phyloP scores from a whole-genome alignment of 1,140 invertebrate species.

The Zaprionus ornatus region DNA sequence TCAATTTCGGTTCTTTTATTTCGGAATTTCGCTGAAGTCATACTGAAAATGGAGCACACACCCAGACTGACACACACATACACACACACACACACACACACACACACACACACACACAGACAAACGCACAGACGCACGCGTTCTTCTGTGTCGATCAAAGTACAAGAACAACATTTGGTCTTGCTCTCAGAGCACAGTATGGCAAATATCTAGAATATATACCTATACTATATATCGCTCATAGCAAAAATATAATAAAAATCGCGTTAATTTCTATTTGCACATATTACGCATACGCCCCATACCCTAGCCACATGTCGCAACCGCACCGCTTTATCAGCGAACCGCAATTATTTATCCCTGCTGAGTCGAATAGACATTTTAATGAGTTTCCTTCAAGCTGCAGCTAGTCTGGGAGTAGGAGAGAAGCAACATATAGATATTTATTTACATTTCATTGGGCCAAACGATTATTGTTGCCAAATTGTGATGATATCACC shows the following conservation, averaged over 20 bases:
- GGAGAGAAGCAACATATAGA: constrained; percentile 44
- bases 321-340: constrained; percentile 15
- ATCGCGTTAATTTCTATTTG: constrained; percentile 19
- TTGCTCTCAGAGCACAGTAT: constrained; percentile 20
- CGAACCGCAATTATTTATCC: constrained; percentile 36
- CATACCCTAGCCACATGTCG: constrained; percentile 9
- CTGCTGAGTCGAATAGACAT: neutral
- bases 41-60: constrained; percentile 61
- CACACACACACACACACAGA: constrained; percentile 17
- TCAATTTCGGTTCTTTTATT: constrained; percentile 39
- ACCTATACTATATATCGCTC: neutral
- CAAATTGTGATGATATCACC: constrained; percentile 78
- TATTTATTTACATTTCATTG: constrained; percentile 78
- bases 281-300: constrained; percentile 42
- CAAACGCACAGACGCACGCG: constrained; percentile 16
- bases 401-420: neutral
- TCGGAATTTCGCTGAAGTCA: constrained; percentile 4
- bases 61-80: constrained; percentile 15
- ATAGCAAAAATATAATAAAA: neutral
- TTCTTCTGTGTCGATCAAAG: constrained; percentile 61
- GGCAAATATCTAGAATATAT: constrained; percentile 23
- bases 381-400: constrained; percentile 36
- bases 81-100: constrained; percentile 34
- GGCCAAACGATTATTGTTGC: constrained; percentile 69
- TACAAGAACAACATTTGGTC: constrained; percentile 38